Evolutionary conservation across 2,113 vertebrate genomes (phyloP), one percentile per base, ranked within the genome.

Genomic region (Nerophis lumbriciformis): DNA sequence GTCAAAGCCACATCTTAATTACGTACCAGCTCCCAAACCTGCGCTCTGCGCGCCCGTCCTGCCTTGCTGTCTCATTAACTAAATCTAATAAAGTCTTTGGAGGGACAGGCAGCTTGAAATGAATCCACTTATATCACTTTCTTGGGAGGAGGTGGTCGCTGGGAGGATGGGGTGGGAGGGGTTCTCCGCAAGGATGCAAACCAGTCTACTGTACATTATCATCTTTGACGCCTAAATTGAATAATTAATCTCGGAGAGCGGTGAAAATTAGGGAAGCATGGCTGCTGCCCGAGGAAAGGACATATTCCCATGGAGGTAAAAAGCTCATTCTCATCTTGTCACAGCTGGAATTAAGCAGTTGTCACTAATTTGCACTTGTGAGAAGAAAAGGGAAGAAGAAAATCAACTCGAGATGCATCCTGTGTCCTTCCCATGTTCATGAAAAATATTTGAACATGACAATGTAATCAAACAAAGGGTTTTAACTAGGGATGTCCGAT

Each of bases 51-150:
- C 70, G 75, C 65, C 16, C 76, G 15, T 74, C 66, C 77, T 62
- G 70, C 75, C 81, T 87, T 42, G 73, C 81, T 66, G 81, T 78
- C 87, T 88, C 88, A 88, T 90, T 88, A 87, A 87, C 82, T 81
- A 81, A 85, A 87, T 83, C 79, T 83, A 88, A 87, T 88, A 85
- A 88, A 82, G 82, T 83, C 87, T 87, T 85, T 35, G 80, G 87
- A 87, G 87, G 75, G 79, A 83, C 79, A 81, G 79, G 71, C 82
- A 81, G 84, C 76, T 83, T 80, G 80, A 87, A 87, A 85, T 84
- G 79, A 87, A 87, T 81, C 83, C 80, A 81, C 83, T 87, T 85
- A 84, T 82, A 87, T 85, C 65, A 66, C 76, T 82, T 83, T 88
- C 82, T 75, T 82, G 82, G 76, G 77, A 48, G n/a, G 14, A 19